Evolutionary conservation across 1,140 invertebrate genomes (phyloP).

Genomic region (Brachystomella parvula): DNA sequence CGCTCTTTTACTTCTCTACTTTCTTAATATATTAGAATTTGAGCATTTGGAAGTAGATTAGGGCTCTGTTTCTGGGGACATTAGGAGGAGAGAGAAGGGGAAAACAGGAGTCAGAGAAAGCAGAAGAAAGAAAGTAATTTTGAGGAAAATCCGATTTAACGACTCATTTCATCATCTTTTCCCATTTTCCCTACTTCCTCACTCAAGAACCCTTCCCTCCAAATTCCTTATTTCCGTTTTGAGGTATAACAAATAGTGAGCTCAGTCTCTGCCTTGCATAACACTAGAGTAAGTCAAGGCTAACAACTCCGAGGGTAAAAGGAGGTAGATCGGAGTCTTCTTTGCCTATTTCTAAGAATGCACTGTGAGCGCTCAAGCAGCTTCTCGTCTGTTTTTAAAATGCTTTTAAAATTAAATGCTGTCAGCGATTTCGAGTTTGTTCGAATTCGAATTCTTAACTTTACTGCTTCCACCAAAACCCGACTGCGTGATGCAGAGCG

Average conservation of each 20-base stretch:
- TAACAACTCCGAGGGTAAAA: too few species aligned
- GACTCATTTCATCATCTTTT: conserved; percentile 37
- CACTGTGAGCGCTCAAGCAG: too few species aligned
- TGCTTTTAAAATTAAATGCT: not conserved
- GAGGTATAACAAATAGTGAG: not conserved
- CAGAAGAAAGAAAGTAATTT: conserved; percentile 39
- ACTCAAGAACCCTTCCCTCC: not conserved
- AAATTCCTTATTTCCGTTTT: conserved; percentile 5
- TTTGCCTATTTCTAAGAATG: not conserved
- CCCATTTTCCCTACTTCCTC: not conserved
- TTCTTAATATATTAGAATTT: not conserved
- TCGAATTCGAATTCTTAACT: not conserved
- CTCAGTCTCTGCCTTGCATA: not conserved
- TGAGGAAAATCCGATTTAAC: conserved; percentile 39
- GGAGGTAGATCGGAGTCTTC: too few species aligned
- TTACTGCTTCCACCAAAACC: not conserved
- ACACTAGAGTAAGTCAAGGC: too few species aligned
- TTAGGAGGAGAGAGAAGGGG: too few species aligned
- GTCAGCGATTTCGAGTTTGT: not conserved
- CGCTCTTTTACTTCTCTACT: not conserved
- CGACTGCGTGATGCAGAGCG: too few species aligned
- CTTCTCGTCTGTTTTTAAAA: too few species aligned
- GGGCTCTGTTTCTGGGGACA: not conserved
- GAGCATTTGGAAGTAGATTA: conserved; percentile 1
- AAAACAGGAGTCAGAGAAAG: conserved; percentile 18